Evolutionary conservation across 2,888 invertebrate species (phyloP).

Genomic region (Chymomyza fuscimana): DNA sequence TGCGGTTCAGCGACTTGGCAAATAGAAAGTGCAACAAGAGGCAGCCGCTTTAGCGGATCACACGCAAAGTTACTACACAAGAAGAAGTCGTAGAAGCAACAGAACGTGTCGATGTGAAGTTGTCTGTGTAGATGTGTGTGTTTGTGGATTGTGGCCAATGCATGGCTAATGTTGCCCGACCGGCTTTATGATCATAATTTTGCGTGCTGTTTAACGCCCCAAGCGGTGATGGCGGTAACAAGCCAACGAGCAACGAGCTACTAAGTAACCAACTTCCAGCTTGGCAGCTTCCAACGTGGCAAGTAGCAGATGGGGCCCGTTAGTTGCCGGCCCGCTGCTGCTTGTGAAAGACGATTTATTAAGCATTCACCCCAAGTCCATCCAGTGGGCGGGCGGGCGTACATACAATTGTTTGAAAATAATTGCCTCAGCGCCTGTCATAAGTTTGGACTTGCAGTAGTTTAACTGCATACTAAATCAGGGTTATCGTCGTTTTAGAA

Average conservation of each 20-base stretch:
- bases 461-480: neutral
- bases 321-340: constrained; percentile 30
- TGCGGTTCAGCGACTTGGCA: constrained; percentile 60
- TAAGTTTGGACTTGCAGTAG: neutral
- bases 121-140: constrained; percentile 30
- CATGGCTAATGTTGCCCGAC: constrained; percentile 32
- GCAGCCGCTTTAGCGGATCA: constrained; percentile 8
- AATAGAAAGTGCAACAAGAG: constrained; percentile 65
- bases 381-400: neutral
- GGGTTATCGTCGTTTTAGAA: no score
- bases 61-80: neutral
- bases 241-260: constrained; percentile 22
- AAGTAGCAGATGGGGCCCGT: neutral
- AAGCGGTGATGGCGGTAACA: constrained; percentile 33
- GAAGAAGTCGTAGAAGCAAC: constrained; percentile 10
- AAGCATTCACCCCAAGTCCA: neutral
- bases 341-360: constrained; percentile 16
- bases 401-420: neutral
- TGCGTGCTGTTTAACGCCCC: constrained; percentile 48
- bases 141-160: neutral
- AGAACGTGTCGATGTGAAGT: constrained; percentile 39
- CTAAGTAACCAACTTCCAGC: constrained; percentile 26
- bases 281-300: neutral
- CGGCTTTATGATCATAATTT: constrained; percentile 46
- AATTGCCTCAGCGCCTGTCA: neutral